Evolutionary conservation across 1,140 invertebrate species (phyloP), one percentile per base, ranked within the genome.

Genomic region (Tigriopus japonicus): DNA sequence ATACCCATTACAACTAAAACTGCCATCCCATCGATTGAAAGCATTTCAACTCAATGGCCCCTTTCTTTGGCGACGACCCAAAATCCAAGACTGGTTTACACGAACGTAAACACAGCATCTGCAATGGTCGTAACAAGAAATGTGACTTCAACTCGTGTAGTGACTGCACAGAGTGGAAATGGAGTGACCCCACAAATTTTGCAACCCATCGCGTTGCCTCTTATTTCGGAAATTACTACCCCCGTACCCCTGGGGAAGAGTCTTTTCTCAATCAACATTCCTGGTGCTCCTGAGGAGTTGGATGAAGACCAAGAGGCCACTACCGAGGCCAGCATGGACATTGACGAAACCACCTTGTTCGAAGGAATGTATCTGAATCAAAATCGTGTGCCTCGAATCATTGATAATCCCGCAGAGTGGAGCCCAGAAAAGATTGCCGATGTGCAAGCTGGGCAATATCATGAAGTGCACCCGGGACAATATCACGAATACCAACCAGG

Each of bases 401-500:
- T 21, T 17, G 19, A 49, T 17, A 49, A 49, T 49, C n/a, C 15
- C 3, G 19, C 15, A 6, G n/a, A 21, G 19, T 49, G 19, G 45
- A 17, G 28, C 28, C 28, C 28, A 9, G 28, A 35, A 9, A 35
- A 35, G 9, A 35, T 35, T 35, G 28, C 28, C 9, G 28, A 35
- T 5, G 28, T 35, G 28, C 28, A 35, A 35, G 28, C 28, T 35
- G 55, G 55, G 24, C 23, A 58, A 42, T 58, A 58, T 42, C 55
- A 28, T 42, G 55, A 58, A 23, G n/a, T 42, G 15, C 13, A 58
- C 28, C 40, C 21, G 23, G 58, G 55, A 10, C 23, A 58, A 42
- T 58, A 58, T 42, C 55, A 28, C 28, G 55, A 58, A 23, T 15
- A 17, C 12, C 13, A 58, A 17, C 55, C 21, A 3, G 58, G 58